Percentiles rank a stretch among this genome's conserved stretches.
Conservation (phyloP, 2,797 vertebrate genomes). For the Alosa sapidissima region DNA sequence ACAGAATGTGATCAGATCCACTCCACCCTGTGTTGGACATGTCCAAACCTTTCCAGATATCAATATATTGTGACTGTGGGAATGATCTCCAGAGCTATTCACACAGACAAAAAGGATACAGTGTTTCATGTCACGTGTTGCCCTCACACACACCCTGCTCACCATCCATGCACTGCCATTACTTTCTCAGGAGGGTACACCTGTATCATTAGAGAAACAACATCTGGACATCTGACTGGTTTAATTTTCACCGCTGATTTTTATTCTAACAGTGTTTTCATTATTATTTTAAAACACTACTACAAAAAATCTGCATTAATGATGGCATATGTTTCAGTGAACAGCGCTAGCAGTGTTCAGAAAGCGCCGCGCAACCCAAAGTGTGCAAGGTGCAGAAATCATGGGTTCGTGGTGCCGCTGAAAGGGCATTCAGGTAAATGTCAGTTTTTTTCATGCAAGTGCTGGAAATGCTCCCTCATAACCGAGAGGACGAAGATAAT, state of each 20-base stretch:
- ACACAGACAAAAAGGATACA: slow-evolving; percentile 20
- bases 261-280: background rate
- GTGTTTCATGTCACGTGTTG: background rate
- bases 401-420: slow-evolving; percentile 59
- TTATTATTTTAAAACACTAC: background rate
- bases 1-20: too few species aligned
- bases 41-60: background rate
- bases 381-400: slow-evolving; percentile 68
- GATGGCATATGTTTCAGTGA: background rate
- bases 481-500: slow-evolving; percentile 54
- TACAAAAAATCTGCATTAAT: too few species aligned
- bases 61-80: slow-evolving; percentile 2
- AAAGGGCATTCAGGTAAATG: slow-evolving; percentile 66
- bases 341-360: background rate
- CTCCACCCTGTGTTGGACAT: background rate
- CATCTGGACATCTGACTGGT: background rate
- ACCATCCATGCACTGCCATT: background rate
- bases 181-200: background rate
- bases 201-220: background rate
- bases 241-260: background rate
- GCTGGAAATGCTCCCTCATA: slow-evolving; percentile 61
- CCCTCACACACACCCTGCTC: background rate
- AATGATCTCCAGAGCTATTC: background rate
- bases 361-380: slow-evolving; percentile 42
- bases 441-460: slow-evolving; percentile 50